phyloP scores from a whole-genome alignment of 2,888 invertebrate genomes.

The Pseudeuparius sepicola region DNA sequence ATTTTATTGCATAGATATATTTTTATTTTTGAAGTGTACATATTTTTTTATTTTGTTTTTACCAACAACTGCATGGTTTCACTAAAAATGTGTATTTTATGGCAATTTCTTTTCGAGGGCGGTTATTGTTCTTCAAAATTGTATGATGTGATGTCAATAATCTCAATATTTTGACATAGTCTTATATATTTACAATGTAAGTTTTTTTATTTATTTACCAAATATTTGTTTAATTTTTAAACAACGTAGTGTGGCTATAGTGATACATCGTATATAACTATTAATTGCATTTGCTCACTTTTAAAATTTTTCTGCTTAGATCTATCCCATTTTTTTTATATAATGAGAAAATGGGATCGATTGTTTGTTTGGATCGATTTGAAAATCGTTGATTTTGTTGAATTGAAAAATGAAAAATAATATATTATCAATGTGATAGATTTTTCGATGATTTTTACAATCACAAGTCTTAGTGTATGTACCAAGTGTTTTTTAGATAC shows the following conservation, averaged over 20 bases:
- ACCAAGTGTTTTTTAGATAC: constrained; percentile 43
- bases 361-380: no score
- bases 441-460: constrained; percentile 61
- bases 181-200: constrained; percentile 27
- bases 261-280: no score
- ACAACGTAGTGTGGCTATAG: no score
- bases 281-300: constrained; percentile 32
- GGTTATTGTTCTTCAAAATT: constrained; percentile 39
- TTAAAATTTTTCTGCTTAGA: no score
- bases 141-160: constrained; percentile 41
- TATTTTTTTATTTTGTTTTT: no score
- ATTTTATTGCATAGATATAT: no score
- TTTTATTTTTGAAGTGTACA: no score
- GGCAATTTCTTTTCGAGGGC: constrained; percentile 26
- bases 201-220: constrained; percentile 34
- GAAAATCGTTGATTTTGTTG: no score
- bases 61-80: no score
- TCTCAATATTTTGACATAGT: constrained; percentile 34
- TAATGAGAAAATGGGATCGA: no score
- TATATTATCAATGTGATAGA: constrained; percentile 50
- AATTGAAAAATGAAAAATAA: constrained; percentile 17
- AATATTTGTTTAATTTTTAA: constrained; percentile 32
- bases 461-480: constrained; percentile 46
- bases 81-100: no score
- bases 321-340: no score